These are phyloP conservation scores for Acromyrmex echinatior DNA, from an alignment of 1,140 invertebrate species.

Conservation along the genomic window DNA sequence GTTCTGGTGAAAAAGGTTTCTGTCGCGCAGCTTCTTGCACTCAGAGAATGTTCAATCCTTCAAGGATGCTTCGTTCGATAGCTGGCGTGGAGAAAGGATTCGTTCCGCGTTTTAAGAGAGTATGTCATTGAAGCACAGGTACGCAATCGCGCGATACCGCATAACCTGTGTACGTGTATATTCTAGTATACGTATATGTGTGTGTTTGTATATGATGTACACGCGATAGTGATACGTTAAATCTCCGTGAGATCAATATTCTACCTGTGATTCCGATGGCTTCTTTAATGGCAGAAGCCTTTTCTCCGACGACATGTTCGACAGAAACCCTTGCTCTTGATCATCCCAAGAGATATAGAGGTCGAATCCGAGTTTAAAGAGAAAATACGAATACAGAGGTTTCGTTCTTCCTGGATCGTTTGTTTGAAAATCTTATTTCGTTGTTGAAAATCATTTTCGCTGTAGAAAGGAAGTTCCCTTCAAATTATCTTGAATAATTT, in stretches of 20 bases:
- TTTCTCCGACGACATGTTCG: background rate
- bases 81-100: constrained; percentile 13
- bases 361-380: constrained; percentile 1
- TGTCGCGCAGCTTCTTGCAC: background rate
- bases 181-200: background rate
- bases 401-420: constrained; percentile 3
- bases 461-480: background rate
- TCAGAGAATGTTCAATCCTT: constrained; percentile 37
- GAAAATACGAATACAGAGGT: background rate
- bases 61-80: constrained; percentile 24
- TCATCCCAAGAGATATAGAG: constrained; percentile 6
- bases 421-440: constrained; percentile 39
- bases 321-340: constrained; percentile 24
- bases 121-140: background rate
- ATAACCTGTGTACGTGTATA: background rate
- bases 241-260: constrained; percentile 56
- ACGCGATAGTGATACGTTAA: background rate
- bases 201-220: background rate
- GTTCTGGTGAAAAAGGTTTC: constrained; percentile 27
- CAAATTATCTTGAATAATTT: constrained; percentile 30
- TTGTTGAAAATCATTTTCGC: constrained; percentile 17
- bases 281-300: background rate
- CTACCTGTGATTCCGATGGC: constrained; percentile 49
- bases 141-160: background rate
- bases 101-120: constrained; percentile 46